phyloP scores from a whole-genome alignment of 2,888 invertebrate species.

The Arenicola marina region DNA sequence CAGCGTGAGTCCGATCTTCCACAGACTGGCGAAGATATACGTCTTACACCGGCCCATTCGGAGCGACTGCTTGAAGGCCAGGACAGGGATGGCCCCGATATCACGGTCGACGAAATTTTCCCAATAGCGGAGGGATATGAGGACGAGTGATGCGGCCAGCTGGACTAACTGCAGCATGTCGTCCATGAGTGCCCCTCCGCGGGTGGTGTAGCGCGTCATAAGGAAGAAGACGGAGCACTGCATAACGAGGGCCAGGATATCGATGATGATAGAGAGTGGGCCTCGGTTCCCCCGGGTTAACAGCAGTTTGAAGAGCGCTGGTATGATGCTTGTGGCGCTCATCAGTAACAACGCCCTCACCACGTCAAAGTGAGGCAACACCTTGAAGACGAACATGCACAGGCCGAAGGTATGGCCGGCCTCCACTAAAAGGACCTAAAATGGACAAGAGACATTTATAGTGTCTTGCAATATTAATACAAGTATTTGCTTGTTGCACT shows the following conservation, averaged over 20 bases:
- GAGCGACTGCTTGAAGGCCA: slow-evolving; percentile 24
- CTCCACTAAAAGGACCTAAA: slow-evolving; percentile 29
- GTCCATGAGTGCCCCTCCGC: not conserved
- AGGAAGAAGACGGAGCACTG: slow-evolving; percentile 48
- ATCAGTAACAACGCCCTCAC: slow-evolving; percentile 54
- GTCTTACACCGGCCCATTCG: slow-evolving; percentile 31
- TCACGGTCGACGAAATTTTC: slow-evolving; percentile 36
- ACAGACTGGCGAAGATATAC: slow-evolving; percentile 37
- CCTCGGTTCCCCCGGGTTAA: slow-evolving; percentile 44
- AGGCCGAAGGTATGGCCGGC: slow-evolving; percentile 42
- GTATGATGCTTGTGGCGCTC: slow-evolving; percentile 52
- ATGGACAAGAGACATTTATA: no score
- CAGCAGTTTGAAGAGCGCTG: slow-evolving; percentile 53
- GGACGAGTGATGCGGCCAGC: slow-evolving; percentile 22
- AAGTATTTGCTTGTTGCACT: no score
- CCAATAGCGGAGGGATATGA: slow-evolving; percentile 35
- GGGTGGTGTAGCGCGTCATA: slow-evolving; percentile 26
- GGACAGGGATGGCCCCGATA: slow-evolving; percentile 22
- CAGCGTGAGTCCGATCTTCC: slow-evolving; percentile 33
- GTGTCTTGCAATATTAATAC: no score
- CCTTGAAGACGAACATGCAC: slow-evolving; percentile 52
- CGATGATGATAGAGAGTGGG: slow-evolving; percentile 41
- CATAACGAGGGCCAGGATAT: slow-evolving; percentile 46
- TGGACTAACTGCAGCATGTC: slow-evolving; percentile 18
- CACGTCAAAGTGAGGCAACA: slow-evolving; percentile 54